Evolutionary conservation across 2,113 vertebrate species (phyloP), one percentile per base, ranked within the genome.

Genomic region (Piprites chloris): DNA sequence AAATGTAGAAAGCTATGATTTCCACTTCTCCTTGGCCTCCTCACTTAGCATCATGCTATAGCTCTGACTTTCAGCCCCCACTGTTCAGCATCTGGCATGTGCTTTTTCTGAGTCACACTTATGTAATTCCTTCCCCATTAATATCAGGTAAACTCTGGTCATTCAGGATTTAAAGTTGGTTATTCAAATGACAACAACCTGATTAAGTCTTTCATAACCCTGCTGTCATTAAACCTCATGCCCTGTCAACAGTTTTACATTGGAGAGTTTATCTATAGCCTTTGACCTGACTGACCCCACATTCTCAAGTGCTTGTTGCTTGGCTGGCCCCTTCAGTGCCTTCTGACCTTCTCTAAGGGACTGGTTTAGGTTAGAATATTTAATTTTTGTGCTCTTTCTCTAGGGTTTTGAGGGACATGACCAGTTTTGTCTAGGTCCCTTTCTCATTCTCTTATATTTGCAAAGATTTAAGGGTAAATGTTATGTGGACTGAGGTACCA

Each of bases 141-240:
- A 35, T 12, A 86, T 80, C 65, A 81, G 52, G 61, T 83, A 73
- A 52, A 65, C 17, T 21, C 32, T 81, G 61, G 61, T 59, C 72
- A 71, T 63, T 81, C 73, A 86, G 83, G 75, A 81, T 88, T 93
- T 84, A 74, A 62, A 91, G 35, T 2, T 44, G 65, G 27, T 84
- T 88, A 65, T 89, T 93, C 73, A 74, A 78, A 90, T 2, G 26
- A 86, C 73, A 95, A 47, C 52, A 82, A 50, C 39, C 42, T 77
- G 71, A 85, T 84, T 80, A 89, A 92, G 37, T 66, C 81, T 94
- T 96, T 90, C 76, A 92, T 94, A 95, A 92, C 56, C 21, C 18
- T 66, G 20, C 28, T 74, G 76, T 81, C 58, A 59, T 92, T 75
- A 93, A 69, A 91, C 39, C 27, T 74, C 67, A 52, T 74, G 33